Base-by-base conservation (phyloP, 2,797 vertebrate species). In the Atherinosoma microstoma region DNA sequence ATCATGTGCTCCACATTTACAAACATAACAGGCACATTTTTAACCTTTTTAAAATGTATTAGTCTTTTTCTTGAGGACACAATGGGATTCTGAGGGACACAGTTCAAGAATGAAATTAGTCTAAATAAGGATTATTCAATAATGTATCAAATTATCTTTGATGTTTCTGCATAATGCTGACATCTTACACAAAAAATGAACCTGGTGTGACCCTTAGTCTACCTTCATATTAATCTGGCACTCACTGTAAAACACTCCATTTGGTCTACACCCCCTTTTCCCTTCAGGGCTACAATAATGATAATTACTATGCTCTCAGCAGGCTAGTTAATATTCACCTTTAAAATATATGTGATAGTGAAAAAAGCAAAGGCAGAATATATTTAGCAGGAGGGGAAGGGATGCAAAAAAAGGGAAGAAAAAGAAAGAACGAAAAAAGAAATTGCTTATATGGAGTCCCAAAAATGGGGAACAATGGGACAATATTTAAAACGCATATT, bases 271-370 rank as follows among this genome's bases (percentile, higher is more conserved):
- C 75, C 80, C 70, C 75, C 30, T 36, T 24, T 88, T 83, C 79
- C 90, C 90, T 89, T 71, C 34, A 36, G 89, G 91, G 87, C 76
- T 80, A 85, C 79, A 82, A 84, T 89, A 85, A 90, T 88, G 91
- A 87, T 92, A 89, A 93, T 92, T 89, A 86, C 64, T 59, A 79
- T 75, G 53, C 86, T 86, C 84, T 87, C 83, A 76, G 87, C 70
- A 82, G 70, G 85, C 73, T 75, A 70, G 75, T 87, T 87, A 89
- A 86, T 87, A 87, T 82, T 53, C 70, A 70, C 34, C 69, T 74
- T 72, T 82, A 86, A 86, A 83, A 85, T 70, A 73, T 53, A 68
- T 85, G 80, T 84, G 81, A 80, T 81, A 24, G n/a, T 6, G 35
- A 20, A 10, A 20, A 63, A 69, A 58, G 22, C 29, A 70, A 58